phyloP scores from a whole-genome alignment of 2,113 vertebrate genomes.

The Desmodus rotundus region DNA sequence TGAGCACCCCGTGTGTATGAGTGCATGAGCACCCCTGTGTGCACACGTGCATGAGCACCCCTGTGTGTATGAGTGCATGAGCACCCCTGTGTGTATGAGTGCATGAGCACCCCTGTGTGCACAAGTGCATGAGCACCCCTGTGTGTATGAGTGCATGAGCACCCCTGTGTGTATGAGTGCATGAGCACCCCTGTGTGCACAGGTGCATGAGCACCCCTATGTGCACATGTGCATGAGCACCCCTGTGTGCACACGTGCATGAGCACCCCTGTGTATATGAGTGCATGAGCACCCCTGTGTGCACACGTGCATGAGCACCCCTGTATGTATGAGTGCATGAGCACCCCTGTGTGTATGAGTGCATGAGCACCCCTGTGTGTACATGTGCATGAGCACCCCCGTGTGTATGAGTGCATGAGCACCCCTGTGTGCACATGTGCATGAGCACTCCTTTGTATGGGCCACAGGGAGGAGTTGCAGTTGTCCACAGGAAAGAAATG shows the following conservation, averaged over 20 bases:
- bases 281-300: neutral
- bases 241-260: accelerated
- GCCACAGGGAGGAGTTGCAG: neutral
- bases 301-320: accelerated
- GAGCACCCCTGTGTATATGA: neutral
- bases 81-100: neutral
- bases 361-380: neutral
- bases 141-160: neutral
- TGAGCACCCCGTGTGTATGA: no score
- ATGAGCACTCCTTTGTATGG: neutral
- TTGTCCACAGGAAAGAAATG: neutral
- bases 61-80: neutral
- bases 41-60: neutral
- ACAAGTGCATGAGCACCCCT: neutral
- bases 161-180: neutral
- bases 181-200: neutral
- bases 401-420: neutral
- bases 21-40: neutral
- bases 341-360: no score
- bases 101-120: neutral
- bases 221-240: neutral
- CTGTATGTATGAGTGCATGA: neutral
- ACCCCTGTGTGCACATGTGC: neutral
- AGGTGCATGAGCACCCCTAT: no score
- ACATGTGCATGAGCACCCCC: accelerated